Conservation (phyloP, 64 coral and sea anemone species). For the Montipora foliosa region DNA sequence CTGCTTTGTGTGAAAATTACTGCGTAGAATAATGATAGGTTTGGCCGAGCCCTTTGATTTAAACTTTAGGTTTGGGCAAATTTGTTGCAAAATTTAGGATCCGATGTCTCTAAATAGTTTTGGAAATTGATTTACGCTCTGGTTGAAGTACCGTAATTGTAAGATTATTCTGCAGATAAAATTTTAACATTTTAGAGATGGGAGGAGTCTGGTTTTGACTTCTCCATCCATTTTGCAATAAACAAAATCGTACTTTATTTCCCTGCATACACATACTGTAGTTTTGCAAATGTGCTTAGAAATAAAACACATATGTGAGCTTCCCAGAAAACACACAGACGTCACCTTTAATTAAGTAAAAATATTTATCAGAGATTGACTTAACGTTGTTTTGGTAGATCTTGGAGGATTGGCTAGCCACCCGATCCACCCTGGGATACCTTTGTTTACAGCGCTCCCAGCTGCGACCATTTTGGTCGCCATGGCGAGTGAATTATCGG, state of each 20-base stretch:
- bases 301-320: slow-evolving; percentile 42
- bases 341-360: too few species aligned
- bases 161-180: slow-evolving; percentile 43
- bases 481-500: background rate
- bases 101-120: background rate
- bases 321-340: slow-evolving; percentile 41
- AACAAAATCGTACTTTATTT: slow-evolving; percentile 17
- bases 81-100: slow-evolving; percentile 19
- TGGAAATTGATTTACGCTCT: slow-evolving; percentile 21
- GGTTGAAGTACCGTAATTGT: background rate
- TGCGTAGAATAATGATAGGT: slow-evolving; percentile 10
- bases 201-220: background rate
- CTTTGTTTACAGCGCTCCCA: background rate
- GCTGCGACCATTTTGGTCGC: slow-evolving; percentile 13
- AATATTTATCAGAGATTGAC: too few species aligned
- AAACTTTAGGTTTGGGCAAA: background rate
- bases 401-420: too few species aligned
- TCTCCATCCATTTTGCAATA: slow-evolving; percentile 25
- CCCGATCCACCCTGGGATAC: too few species aligned
- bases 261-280: slow-evolving; percentile 42
- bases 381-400: too few species aligned
- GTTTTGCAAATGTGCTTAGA: slow-evolving; percentile 46
- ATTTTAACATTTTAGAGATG: slow-evolving; percentile 27
- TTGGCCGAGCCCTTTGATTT: too few species aligned
- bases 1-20: slow-evolving; percentile 30